Evolutionary conservation across 1,140 invertebrate genomes (phyloP).

Genomic region (Procambarus clarkii): DNA sequence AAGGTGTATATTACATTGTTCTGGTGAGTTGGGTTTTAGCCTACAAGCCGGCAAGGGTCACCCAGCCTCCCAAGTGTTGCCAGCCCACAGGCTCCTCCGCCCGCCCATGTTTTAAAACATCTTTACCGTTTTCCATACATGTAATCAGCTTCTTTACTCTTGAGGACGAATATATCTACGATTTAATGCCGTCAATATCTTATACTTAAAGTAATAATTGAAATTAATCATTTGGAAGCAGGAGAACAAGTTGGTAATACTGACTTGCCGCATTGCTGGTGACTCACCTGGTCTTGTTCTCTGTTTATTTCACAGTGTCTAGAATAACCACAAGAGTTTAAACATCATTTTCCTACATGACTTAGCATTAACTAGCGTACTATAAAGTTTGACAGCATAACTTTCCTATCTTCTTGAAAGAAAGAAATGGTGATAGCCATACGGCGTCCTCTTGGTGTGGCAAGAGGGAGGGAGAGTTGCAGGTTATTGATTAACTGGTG

Average conservation of each 20-base stretch:
- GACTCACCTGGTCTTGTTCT: constrained; percentile 6
- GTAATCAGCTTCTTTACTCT: neutral
- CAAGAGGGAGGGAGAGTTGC: neutral
- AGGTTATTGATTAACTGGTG: constrained; percentile 5
- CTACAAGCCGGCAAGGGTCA: neutral
- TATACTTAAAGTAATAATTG: neutral
- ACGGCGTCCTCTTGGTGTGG: neutral
- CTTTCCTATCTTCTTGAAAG: neutral
- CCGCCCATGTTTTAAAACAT: neutral
- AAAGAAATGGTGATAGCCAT: neutral
- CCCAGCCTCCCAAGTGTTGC: neutral
- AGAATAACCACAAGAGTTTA: neutral
- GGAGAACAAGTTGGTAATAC: neutral
- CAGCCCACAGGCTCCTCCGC: neutral
- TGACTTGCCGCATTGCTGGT: neutral
- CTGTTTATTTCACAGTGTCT: neutral
- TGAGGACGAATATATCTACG: neutral
- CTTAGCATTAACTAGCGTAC: neutral
- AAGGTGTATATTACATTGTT: neutral
- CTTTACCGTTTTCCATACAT: no score
- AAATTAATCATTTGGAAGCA: neutral
- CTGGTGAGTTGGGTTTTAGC: neutral
- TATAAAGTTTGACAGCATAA: neutral
- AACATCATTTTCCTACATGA: neutral
- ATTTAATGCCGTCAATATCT: neutral